A percentile compares a stretch with the other conserved stretches of the same genome.
phyloP scores from a whole-genome alignment of 2,797 vertebrate genomes.

The Paedocypris micromegethes region DNA sequence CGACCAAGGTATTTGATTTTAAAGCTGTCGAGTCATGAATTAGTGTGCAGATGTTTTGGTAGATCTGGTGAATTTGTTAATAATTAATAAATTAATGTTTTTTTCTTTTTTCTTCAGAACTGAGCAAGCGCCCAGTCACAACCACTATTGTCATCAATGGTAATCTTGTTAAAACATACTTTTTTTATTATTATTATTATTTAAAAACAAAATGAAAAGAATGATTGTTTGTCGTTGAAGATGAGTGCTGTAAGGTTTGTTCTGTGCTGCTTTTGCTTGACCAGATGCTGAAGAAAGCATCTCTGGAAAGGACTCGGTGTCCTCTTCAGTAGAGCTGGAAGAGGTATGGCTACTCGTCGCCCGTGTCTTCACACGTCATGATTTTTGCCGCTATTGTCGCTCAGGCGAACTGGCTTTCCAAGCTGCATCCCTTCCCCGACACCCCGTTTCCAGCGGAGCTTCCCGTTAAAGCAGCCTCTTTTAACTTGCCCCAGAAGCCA shows the following conservation, averaged over 20 bases:
- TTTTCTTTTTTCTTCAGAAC: too few relatives aligned
- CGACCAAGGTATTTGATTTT: constrained; percentile 20
- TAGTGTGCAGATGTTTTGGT: background rate
- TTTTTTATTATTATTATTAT: too few relatives aligned
- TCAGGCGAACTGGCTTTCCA: constrained; percentile 40
- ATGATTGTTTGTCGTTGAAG: too few relatives aligned
- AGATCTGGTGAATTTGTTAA: background rate
- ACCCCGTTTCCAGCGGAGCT: constrained; percentile 49
- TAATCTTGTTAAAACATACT: too few relatives aligned
- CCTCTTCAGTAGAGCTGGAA: constrained; percentile 8
- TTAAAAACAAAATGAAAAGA: too few relatives aligned
- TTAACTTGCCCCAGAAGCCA: constrained; percentile 57
- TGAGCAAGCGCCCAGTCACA: too few relatives aligned
- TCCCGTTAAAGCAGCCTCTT: constrained; percentile 44
- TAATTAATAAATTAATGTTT: too few relatives aligned
- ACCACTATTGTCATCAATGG: too few relatives aligned
- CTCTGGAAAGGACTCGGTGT: background rate
- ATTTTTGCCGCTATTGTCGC: background rate
- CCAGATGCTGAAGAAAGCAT: background rate
- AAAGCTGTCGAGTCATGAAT: background rate
- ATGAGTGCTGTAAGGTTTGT: background rate
- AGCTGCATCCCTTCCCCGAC: constrained; percentile 57
- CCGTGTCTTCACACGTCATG: background rate
- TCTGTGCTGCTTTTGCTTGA: background rate
- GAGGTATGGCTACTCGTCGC: constrained; percentile 1